Evolutionary conservation across 1,140 invertebrate genomes (phyloP), one percentile per base, ranked within the genome.

Genomic region (Papilio machaon): DNA sequence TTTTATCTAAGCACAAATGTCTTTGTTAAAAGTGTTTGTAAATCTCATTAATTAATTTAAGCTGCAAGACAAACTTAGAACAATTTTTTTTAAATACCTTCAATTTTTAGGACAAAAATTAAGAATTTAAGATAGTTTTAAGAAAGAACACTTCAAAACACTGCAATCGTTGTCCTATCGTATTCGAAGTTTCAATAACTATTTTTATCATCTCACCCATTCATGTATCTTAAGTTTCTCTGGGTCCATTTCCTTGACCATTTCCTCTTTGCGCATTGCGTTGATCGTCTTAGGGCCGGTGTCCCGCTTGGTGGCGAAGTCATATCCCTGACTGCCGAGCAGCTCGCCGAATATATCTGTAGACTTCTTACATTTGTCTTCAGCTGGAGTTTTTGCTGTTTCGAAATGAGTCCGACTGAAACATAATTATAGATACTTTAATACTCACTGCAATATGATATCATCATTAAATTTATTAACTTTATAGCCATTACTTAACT

Each of bases 231-330:
- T 98, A 47, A 99, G 88, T 92, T 97, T 97, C 83, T 99, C 98
- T 0, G 98, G 98, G 95, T 99, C 98, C 97, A 98, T 98, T 46
- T 97, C 97, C 85, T 96, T 97, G 0, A 96, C 97, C 82, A 98
- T 94, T 86, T 98, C 97, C 80, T 97, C 97, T 90, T 98, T 98
- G 19, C 98, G 96, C 98, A 99, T 98, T 85, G 97, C 97, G 89
- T 98, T 99, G 82, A 99, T 98, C 1, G 98, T 99, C 84, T 97
- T 97, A 0, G 98, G 98, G 17, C 97, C 97, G 67, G 96, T 92
- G 79, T 97, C 96, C 80, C 97, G 97, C 85, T 97, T 97, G 2
- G 95, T 95, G 9, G 97, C 96, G 92, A 98, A 98, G 78, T 97
- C 97, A 86, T 98, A 99, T 0, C 97, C 97, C 89, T 98, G 98